Conservation (phyloP, 1,140 invertebrate species). For the Leptopilina clavipes region DNA sequence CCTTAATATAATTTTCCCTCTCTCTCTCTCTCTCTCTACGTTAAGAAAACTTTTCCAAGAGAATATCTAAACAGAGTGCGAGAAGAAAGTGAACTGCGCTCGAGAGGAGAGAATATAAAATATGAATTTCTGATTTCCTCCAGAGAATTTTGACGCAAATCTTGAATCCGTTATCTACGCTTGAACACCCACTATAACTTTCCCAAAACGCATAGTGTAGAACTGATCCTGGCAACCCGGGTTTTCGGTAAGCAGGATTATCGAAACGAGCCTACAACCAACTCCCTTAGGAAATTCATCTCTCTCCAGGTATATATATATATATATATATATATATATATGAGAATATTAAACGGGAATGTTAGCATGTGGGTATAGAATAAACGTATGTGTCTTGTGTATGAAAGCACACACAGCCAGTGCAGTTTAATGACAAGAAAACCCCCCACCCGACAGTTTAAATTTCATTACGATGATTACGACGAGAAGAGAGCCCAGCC, state of each 20-base stretch:
- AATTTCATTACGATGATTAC: constrained; percentile 64
- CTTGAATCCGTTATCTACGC: constrained; percentile 31
- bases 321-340: neutral
- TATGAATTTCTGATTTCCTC: constrained; percentile 13
- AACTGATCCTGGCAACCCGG: constrained; percentile 16
- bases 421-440: constrained; percentile 43
- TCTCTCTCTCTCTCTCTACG: too few species aligned
- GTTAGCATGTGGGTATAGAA: neutral
- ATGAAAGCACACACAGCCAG: constrained; percentile 1
- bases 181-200: constrained; percentile 31
- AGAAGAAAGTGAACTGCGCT: neutral
- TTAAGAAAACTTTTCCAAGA: neutral
- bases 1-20: neutral
- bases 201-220: neutral
- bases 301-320: too few species aligned
- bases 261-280: constrained; percentile 40
- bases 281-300: constrained; percentile 37
- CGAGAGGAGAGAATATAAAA: neutral
- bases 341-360: neutral
- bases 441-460: constrained; percentile 50
- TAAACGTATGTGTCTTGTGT: too few species aligned
- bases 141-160: constrained; percentile 7
- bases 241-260: constrained; percentile 42
- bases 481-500: constrained; percentile 46
- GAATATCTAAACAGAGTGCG: neutral